Evolutionary conservation across 2,888 invertebrate genomes (phyloP), one percentile per base, ranked within the genome.

Genomic region (Panopea generosa): DNA sequence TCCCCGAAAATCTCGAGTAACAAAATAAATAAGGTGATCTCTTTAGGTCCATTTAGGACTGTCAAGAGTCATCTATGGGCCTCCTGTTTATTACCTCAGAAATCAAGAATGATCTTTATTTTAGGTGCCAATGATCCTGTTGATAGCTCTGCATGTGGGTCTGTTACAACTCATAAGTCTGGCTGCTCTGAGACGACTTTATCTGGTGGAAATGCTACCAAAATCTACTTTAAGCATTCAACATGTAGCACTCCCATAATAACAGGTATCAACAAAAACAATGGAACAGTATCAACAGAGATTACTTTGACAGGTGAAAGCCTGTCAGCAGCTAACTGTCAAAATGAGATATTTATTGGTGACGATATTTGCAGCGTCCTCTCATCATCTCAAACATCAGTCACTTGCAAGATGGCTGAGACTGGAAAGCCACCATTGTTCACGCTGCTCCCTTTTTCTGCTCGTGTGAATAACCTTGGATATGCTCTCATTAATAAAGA

Each of bases 281-380:
- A 77, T 52, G 88, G 85, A 6, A 85, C 86, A 16, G 71, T 81
- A 2, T 27, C 65, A 20, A 84, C 85, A 11, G 66, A 24, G 7
- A 69, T 88, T 18, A 70, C 73, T 2, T 40, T 85, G 18, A 59
- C 61, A 9, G 88, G 88, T 9, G 72, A 77, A 11, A 86, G 86
- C 3, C 83, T 88, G 38, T 83, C 85, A 7, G 43, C 68, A 2
- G 70, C 65, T 3, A 38, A 55, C 2, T 87, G 87, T 62, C 84
- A 86, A 49, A 87, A 88, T 61, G 87, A 87, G 59, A 76, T 88
- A n/a, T 66, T 3, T 0, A 77, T 86, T 53, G 85, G 82, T 14
- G 74, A 68, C 38, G 69, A 65, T 18, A 40, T 49, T 2, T 84
- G 84, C 55, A 43, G 24, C 16, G 80, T 81, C 2, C 50, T 56